These are phyloP conservation scores for Pelodytes ibericus DNA, from an alignment of 2,797 vertebrate species.

Conservation along the genomic window DNA sequence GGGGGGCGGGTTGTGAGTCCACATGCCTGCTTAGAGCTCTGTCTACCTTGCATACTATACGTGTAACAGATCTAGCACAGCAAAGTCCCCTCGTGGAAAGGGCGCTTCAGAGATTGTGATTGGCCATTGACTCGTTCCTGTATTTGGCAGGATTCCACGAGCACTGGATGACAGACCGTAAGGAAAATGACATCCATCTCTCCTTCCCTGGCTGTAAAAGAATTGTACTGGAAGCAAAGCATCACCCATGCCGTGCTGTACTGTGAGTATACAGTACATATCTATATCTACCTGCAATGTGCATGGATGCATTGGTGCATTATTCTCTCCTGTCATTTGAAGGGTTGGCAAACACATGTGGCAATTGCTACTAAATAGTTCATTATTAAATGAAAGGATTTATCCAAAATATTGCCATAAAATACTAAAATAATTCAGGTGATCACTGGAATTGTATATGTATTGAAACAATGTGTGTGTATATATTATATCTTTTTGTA, in stretches of 20 bases:
- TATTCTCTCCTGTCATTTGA: too few species aligned
- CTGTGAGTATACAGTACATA: conserved; percentile 26
- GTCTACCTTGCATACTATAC: not conserved
- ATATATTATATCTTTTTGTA: too few species aligned
- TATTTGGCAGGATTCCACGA: conserved; percentile 24
- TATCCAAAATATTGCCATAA: too few species aligned
- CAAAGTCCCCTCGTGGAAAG: conserved; percentile 4
- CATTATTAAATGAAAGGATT: not conserved
- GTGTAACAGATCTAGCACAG: conserved; percentile 8
- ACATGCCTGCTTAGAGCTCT: not conserved
- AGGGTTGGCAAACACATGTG: not conserved
- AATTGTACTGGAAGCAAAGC: not conserved
- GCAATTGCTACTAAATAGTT: not conserved
- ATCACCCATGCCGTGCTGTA: conserved; percentile 46
- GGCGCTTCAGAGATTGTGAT: conserved; percentile 20
- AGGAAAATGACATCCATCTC: conserved; percentile 19
- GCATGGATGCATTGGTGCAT: not conserved
- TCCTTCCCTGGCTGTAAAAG: conserved; percentile 5
- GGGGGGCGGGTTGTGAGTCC: not conserved
- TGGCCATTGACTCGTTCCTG: conserved; percentile 13
- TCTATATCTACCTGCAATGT: not conserved
- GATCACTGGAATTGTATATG: not conserved
- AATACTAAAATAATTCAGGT: not conserved
- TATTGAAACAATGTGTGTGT: not conserved
- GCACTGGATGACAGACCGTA: not conserved